Base-by-base conservation (phyloP, 2,797 vertebrate genomes). In the Cryptoblepharus egeriae region DNA sequence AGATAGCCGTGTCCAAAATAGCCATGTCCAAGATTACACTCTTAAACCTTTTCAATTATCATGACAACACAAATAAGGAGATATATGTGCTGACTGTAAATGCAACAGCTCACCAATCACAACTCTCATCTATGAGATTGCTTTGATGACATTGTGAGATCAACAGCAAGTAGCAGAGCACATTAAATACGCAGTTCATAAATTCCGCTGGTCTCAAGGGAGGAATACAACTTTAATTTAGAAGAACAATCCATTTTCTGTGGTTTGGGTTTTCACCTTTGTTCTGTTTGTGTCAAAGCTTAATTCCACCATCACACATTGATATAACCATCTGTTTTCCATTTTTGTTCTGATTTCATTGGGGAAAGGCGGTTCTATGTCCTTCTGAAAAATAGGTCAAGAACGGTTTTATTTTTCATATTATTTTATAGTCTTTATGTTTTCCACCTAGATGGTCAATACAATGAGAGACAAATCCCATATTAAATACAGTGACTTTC, bases 321-420 rank as follows among this genome's bases (percentile, higher is more conserved):
- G 58, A 39, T 58, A 71, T 84, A 76, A 72, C 49, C 70, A 70
- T 49, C 37, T 83, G 42, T 78, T 86, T 81, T 83, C 32, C 76
- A 78, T 79, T 86, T 83, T 75, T 13, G 32, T 82, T 76, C 78
- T 72, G 24, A 28, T 69, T 70, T 82, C 73, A 57, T 73, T 67
- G 74, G 60, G n/a, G 49, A 20, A 57, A 60, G 42, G 45, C 35
- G 16, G 26, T 65, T 75, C 52, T 26, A 68, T 76, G 52, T 30
- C 39, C 30, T 79, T 63, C 61, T 67, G 42, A 65, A 76, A 72
- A 22, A 22, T 49, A 60, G 70, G 45, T 77, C 68, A 81, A 58
- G 42, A 26, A 8, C 39, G 9, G 9, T 74, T 74, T 81, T 77
- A 72, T 49, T 75, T 72, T 77, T 81, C 75, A 42, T 76, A 65